phyloP scores from a whole-genome alignment of 2,113 vertebrate species.

The Kryptolebias marmoratus region DNA sequence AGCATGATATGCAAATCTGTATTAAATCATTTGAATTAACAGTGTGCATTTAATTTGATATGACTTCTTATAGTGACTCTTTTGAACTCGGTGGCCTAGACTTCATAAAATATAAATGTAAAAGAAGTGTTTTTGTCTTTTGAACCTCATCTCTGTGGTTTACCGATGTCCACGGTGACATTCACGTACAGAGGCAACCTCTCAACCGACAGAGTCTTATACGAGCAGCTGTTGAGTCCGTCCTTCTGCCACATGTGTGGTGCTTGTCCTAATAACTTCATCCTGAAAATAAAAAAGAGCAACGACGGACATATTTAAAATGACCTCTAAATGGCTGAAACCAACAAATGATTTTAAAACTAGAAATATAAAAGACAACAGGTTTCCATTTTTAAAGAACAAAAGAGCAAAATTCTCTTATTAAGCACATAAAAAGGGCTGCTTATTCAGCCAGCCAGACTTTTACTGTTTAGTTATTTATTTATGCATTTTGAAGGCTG shows the following conservation, averaged over 20 bases:
- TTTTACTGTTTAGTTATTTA: too few relatives aligned
- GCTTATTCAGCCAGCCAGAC: too few relatives aligned
- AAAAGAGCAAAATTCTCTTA: too few relatives aligned
- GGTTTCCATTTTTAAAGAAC: too few relatives aligned
- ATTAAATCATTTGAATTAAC: not conserved
- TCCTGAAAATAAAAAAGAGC: constrained; percentile 74
- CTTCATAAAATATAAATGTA: constrained; percentile 7
- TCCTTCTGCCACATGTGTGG: constrained; percentile 86
- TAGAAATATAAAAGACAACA: too few relatives aligned
- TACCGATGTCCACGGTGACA: constrained; percentile 89
- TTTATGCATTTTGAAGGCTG: too few relatives aligned
- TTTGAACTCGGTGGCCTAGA: constrained; percentile 7
- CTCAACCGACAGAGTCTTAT: constrained; percentile 85
- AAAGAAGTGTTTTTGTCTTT: constrained; percentile 2
- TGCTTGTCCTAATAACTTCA: constrained; percentile 87
- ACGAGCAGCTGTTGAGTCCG: constrained; percentile 90
- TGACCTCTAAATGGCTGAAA: not conserved
- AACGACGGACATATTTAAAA: not conserved
- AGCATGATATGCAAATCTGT: constrained; percentile 25
- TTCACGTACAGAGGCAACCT: constrained; percentile 88
- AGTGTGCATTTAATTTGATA: constrained; percentile 39
- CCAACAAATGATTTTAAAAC: not conserved
- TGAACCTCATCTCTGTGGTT: constrained; percentile 58
- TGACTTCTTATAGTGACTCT: not conserved
- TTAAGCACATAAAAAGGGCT: too few relatives aligned